Base-by-base conservation (phyloP, 2,888 invertebrate genomes). In the Agrotis clavis region DNA sequence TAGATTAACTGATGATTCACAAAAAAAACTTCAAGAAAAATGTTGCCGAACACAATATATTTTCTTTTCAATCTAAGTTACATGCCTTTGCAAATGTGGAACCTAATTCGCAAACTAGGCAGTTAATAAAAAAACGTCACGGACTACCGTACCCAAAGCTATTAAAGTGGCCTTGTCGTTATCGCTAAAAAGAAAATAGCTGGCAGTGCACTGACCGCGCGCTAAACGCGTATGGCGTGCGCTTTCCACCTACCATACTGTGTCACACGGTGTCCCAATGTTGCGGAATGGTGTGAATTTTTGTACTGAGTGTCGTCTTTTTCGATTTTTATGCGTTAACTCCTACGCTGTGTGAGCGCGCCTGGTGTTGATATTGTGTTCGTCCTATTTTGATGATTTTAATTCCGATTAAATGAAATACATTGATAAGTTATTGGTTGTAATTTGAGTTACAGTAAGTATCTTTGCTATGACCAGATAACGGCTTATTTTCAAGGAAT, bases 151-250 rank as follows among this genome's bases (percentile, higher is more conserved):
- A 92, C 92, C 94, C 89, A 93, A 94, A 93, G 91, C 93, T 90
- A 94, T 94, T 94, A 94, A 89, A 89, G 89, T 89, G 93, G 94
- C 94, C 95, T 94, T 94, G 94, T 84, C 89, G 93, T 94, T 95
- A 95, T 95, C 95, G 94, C 91, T 88, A 86, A 90, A 89, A 92
- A 92, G 92, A 92, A 94, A 92, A 93, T 92, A 92, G 90, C 87
- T 87, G 77, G 74, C 86, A 84, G 92, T 89, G 90, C 93, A 92
- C 74, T 92, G 92, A 92, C 92, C 93, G 90, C 84, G 79, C 74
- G 72, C 79, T 71, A 64, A 71, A 74, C 71, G 73, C 76, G 75
- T 71, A 76, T 68, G 62, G 77, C 54, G 79, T 74, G 75, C 66
- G 86, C 77, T 86, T 88, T 87, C 81, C 87, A 85, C 69, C 84